Base-by-base conservation (phyloP, 2,113 vertebrate species). In the Candoia aspera region DNA sequence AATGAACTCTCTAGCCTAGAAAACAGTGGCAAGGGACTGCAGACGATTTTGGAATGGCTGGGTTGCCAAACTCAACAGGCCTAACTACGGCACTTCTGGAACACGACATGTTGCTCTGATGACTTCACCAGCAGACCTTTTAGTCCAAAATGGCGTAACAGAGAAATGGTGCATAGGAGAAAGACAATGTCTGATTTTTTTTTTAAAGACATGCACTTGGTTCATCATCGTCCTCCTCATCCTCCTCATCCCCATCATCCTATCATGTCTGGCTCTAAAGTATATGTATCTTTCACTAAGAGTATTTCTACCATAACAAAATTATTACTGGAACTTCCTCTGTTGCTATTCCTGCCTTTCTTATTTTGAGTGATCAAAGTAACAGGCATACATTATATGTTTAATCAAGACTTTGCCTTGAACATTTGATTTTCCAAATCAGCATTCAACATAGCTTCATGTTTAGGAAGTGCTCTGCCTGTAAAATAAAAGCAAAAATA, bases 401-500 rank as follows among this genome's bases (percentile, higher is more conserved):
- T 49, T 59, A 46, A 92, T 83, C 54, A 53, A 23, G n/a, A 21
- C 29, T n/a, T 79, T 83, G 55, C 33, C 58, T 87, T 49, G 12
- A 54, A 23, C 33, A 53, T 10, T 46, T 12, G 17, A 19, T 88
- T 59, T 73, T 58, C 26, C 86, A 42, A 58, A 90, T 23, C 83
- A 58, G 24, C 11, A 3, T 12, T 46, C 21, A 37, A 33, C 29
- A 64, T 15, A 33, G 29, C 29, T 91, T 55, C 33, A 57, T 26
- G 24, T 68, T 68, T 87, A 58, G 21, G 19, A 55, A 55, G n/a
- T 85, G 86, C 62, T 9, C 49, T 49, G 62, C 11, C 42, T 64
- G n/a, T 85, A 85, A 92, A 59, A 46, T 37, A 91, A 86, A 86
- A 59, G 54, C 53, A 21, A 53, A 24, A 54, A 86, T 54, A 90